A percentile compares a stretch with the other conserved stretches of the same genome.
Conservation (phyloP, 2,113 vertebrate genomes). For the Taurulus bubalis region DNA sequence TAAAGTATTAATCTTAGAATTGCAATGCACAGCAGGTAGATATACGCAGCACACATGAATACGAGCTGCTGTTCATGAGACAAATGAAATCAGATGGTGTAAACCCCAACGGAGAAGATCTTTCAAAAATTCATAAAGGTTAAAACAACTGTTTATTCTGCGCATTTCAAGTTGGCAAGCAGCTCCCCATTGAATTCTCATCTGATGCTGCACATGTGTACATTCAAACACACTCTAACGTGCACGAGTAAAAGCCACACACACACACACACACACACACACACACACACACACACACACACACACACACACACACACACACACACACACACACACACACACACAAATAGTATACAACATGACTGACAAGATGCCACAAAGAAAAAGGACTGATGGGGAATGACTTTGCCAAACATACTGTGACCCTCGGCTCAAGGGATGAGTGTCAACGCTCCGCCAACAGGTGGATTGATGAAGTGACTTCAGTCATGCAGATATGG, state of each 20-base stretch:
- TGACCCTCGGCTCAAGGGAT: not conserved
- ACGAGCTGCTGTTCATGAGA: conserved; percentile 59
- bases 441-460: not conserved
- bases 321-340: conserved; percentile 1
- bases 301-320: not conserved
- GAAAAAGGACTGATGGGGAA: not conserved
- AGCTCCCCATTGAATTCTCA: conserved; percentile 56
- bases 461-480: not conserved
- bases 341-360: conserved; percentile 10
- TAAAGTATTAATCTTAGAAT: not conserved
- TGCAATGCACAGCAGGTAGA: conserved; percentile 10
- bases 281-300: not conserved
- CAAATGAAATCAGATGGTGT: conserved; percentile 71
- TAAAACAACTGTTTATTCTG: conserved; percentile 80
- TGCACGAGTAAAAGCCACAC: not conserved
- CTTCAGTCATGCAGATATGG: conserved; percentile 2
- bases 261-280: not conserved
- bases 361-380: not conserved
- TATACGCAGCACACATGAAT: conserved; percentile 26
- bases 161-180: conserved; percentile 63
- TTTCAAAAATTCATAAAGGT: conserved; percentile 80
- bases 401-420: not conserved
- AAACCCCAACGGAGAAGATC: conserved; percentile 66
- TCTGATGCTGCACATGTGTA: conserved; percentile 57
- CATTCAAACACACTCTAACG: conserved; percentile 17